phyloP scores from a whole-genome alignment of 2,888 invertebrate species.

The Boloria euphrosyne region DNA sequence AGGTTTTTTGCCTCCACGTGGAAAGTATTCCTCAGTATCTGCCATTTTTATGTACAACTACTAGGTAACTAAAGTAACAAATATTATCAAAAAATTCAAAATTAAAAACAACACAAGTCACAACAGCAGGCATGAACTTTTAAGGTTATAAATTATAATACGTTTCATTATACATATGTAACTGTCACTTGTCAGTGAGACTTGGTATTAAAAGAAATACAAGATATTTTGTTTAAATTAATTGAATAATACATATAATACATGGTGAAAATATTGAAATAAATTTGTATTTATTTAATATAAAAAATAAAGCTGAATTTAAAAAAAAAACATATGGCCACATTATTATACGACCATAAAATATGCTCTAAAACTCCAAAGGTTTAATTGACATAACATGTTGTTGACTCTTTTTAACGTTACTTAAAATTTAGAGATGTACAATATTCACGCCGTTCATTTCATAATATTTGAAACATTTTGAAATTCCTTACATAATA shows the following conservation, averaged over 20 bases:
- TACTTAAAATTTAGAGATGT: not conserved
- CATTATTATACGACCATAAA: constrained; percentile 15
- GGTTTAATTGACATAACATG: not conserved
- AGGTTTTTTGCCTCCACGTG: constrained; percentile 80
- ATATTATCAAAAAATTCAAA: not conserved
- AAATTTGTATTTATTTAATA: not conserved
- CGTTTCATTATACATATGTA: not conserved
- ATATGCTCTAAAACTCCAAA: not conserved
- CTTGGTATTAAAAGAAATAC: no score
- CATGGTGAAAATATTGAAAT: not conserved
- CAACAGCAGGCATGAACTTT: constrained; percentile 13
- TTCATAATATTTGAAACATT: not conserved
- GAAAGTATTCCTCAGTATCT: constrained; percentile 80
- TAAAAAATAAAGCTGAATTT: no score
- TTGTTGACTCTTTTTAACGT: constrained; percentile 5
- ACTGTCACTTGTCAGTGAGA: not conserved
- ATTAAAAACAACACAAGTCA: not conserved
- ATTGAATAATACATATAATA: no score
- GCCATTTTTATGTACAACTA: constrained; percentile 49
- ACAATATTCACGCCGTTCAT: not conserved
- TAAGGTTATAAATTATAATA: constrained; percentile 12
- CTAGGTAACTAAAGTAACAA: not conserved
- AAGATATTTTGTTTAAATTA: no score
- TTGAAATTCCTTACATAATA: constrained; percentile 13
- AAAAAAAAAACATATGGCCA: no score